Evolutionary conservation across 2,113 vertebrate genomes (phyloP).

Genomic region (Gobius niger): DNA sequence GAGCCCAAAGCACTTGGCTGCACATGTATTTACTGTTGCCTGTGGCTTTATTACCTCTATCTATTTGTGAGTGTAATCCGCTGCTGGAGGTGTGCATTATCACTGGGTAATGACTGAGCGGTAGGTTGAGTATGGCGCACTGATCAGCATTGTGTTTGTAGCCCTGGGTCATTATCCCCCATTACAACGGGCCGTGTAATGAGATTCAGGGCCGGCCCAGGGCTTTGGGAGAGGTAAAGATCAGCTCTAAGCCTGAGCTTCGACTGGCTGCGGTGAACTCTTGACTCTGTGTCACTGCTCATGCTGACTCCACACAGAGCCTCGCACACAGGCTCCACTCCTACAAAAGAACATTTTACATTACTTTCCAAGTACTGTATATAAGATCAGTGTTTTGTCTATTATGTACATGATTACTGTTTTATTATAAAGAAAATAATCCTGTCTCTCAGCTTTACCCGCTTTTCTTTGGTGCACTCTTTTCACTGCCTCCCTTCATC

Average conservation of each 20-base stretch:
- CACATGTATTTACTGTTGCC: conserved; percentile 25
- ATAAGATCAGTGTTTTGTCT: neutral
- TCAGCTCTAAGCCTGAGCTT: conserved; percentile 64
- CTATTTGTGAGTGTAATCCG: conserved; percentile 61
- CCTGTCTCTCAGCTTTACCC: conserved; percentile 37
- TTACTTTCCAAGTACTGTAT: conserved; percentile 18
- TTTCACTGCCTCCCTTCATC: conserved; percentile 62
- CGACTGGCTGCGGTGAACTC: conserved; percentile 74
- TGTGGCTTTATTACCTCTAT: conserved; percentile 34
- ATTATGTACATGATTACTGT: neutral
- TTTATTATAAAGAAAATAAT: conserved; percentile 10
- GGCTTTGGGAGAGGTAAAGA: conserved; percentile 67
- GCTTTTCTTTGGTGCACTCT: conserved; percentile 45
- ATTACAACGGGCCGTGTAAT: conserved; percentile 69
- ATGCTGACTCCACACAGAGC: conserved; percentile 34
- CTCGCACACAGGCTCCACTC: conserved; percentile 29
- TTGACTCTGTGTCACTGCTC: conserved; percentile 61
- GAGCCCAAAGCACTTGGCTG: conserved; percentile 26
- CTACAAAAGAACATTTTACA: conserved; percentile 4
- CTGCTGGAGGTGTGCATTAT: conserved; percentile 59
- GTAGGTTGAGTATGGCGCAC: conserved; percentile 56
- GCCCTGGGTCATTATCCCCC: conserved; percentile 68
- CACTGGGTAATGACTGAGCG: conserved; percentile 66
- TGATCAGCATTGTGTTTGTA: conserved; percentile 64
- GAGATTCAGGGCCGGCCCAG: conserved; percentile 70